Base-by-base conservation (phyloP, 2,888 invertebrate species). In the Sialis lutaria region DNA sequence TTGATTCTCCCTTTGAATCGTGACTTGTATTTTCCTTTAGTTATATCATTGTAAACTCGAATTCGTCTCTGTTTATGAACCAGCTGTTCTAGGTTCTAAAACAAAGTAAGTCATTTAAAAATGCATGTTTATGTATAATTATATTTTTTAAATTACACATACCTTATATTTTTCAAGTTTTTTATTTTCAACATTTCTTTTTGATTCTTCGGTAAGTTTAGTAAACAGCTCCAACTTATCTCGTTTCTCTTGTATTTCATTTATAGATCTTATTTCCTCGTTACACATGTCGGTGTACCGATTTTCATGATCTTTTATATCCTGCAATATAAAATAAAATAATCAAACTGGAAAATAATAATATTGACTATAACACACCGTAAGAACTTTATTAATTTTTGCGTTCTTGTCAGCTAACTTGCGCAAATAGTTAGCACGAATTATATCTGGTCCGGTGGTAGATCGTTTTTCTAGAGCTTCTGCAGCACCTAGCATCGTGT, bases 1-100 rank as follows among this genome's bases (percentile, higher is more conserved):
- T 53, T 1, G 53, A 50, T 8, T 53, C 34, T 34, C 12, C 40
- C 33, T 22, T 42, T 47, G 10, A 39, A 9, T 42, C 42, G 42
- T 6, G 31, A 6, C 35, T 42, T 42, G 32, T 32, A 56, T 22
- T 61, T 57, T 1, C 61, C 60, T 30, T 70, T 70, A 2, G 69
- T 59, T 1, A 76, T 65, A 3, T 68, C 68, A 1, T 65, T 56
- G 47, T 80, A 72, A 54, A 80, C 72, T 52, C 68, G 74, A 33
- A 78, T 74, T 51, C 80, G 76, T 33, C 78, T 75, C 59, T 88
- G 87, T 54, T 77, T 74, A 43, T 79, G 72, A 1, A 85, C 73
- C 13, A 86, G 56, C 48, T 69, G 58, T 57, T 76, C 73, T 49
- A 76, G 63, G 54, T 74, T 74, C 73, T 74, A 55, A 49, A 55